phyloP scores from a whole-genome alignment of 2,113 vertebrate species.

The Origma solitaria region DNA sequence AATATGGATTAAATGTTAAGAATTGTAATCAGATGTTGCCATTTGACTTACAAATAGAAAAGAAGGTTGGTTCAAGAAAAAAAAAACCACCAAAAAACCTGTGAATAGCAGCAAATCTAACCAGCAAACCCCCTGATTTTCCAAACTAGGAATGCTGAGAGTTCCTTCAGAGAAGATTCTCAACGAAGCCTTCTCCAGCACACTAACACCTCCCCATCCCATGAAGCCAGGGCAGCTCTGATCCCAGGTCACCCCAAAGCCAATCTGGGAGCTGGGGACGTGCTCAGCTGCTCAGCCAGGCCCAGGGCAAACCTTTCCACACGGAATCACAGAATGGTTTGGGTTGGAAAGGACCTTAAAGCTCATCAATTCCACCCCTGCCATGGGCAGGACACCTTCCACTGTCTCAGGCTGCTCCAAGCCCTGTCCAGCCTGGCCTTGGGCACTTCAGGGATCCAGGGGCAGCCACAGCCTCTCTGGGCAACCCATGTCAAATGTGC shows the following conservation, averaged over 20 bases:
- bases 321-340: not conserved
- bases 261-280: not conserved
- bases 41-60: not conserved
- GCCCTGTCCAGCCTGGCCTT: not conserved
- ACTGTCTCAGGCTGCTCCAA: not conserved
- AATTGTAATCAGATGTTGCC: not conserved
- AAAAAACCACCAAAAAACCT: fast-evolving
- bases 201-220: not conserved
- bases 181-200: not conserved
- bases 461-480: not conserved
- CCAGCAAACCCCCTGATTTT: not conserved
- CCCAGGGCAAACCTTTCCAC: not conserved
- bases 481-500: fast-evolving
- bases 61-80: not conserved
- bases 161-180: not conserved
- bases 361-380: fast-evolving
- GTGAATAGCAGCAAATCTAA: not conserved
- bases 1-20: not conserved
- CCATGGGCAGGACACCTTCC: not conserved
- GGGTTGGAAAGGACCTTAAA: not conserved
- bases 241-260: not conserved
- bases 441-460: not conserved
- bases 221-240: not conserved
- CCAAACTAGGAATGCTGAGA: not conserved
- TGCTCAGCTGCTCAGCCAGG: not conserved